Evolutionary conservation across 2,113 vertebrate genomes (phyloP).

Genomic region (Atlantisia rogersi): DNA sequence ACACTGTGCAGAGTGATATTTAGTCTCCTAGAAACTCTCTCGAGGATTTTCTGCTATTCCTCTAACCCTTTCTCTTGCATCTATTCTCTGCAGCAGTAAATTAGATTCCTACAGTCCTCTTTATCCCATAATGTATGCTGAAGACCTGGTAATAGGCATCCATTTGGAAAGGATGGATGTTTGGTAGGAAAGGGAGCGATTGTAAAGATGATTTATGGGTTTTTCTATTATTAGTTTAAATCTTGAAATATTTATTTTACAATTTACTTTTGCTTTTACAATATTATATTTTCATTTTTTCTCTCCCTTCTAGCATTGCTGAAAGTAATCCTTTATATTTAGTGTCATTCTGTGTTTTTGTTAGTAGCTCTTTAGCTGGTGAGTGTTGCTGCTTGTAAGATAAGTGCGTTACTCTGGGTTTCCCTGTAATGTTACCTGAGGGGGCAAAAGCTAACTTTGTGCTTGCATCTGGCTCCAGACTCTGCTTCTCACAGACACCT

Average conservation of each 20-base stretch:
- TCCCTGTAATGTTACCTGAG: neutral
- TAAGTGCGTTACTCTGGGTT: neutral
- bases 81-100: neutral
- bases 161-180: slow-evolving; percentile 10
- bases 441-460: neutral
- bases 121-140: slow-evolving; percentile 32
- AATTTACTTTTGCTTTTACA: slow-evolving; percentile 7
- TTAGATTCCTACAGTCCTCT: slow-evolving; percentile 17
- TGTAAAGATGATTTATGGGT: slow-evolving; percentile 23
- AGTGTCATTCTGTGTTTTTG: neutral
- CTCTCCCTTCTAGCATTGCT: neutral
- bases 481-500: neutral
- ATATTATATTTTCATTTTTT: neutral
- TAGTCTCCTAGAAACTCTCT: neutral
- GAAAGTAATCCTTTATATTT: slow-evolving; percentile 13
- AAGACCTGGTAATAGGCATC: neutral
- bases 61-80: neutral
- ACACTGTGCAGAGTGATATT: neutral
- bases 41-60: neutral
- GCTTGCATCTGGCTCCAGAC: neutral
- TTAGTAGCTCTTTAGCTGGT: slow-evolving; percentile 12
- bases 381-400: neutral
- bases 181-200: neutral
- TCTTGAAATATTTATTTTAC: slow-evolving; percentile 47
- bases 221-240: slow-evolving; percentile 39